Conservation (phyloP, 92 coral and sea anemone species). For the Epizoanthus fatuus region DNA sequence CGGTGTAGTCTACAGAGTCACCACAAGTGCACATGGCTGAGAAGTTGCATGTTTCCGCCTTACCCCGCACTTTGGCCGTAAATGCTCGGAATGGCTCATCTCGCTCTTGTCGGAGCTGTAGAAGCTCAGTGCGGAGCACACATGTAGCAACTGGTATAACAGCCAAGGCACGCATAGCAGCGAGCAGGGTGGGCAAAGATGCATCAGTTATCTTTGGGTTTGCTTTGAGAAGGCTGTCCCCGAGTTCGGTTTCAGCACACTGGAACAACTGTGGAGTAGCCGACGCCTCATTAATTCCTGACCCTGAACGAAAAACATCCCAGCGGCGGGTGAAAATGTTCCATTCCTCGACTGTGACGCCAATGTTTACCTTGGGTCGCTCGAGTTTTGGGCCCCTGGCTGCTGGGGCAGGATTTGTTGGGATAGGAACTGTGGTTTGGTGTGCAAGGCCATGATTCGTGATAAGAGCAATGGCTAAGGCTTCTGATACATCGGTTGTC, state of each 20-base stretch:
- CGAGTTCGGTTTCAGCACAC: not conserved
- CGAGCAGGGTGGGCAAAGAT: slow-evolving; percentile 3
- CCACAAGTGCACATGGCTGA: no score
- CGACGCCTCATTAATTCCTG: not conserved
- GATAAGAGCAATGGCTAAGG: not conserved
- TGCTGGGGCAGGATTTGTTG: not conserved
- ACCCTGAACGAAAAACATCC: not conserved
- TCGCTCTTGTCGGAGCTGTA: slow-evolving; percentile 11
- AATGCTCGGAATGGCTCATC: not conserved
- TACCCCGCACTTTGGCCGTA: slow-evolving; percentile 32
- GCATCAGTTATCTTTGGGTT: not conserved
- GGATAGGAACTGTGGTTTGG: not conserved
- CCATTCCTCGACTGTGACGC: not conserved
- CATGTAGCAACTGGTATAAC: not conserved
- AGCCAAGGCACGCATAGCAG: slow-evolving; percentile 35
- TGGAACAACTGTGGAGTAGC: not conserved
- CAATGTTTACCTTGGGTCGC: not conserved
- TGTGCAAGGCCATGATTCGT: slow-evolving; percentile 3
- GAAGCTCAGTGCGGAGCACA: not conserved
- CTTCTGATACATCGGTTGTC: not conserved
- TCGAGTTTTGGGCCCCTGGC: not conserved
- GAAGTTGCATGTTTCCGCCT: slow-evolving; percentile 22
- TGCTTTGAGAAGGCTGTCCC: not conserved
- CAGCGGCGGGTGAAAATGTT: not conserved
- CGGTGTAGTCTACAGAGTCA: no score